Percentiles rank a stretch among this genome's conserved stretches.
Evolutionary conservation across 2,888 invertebrate genomes (phyloP).

Genomic region (Nesidiocoris tenuis): DNA sequence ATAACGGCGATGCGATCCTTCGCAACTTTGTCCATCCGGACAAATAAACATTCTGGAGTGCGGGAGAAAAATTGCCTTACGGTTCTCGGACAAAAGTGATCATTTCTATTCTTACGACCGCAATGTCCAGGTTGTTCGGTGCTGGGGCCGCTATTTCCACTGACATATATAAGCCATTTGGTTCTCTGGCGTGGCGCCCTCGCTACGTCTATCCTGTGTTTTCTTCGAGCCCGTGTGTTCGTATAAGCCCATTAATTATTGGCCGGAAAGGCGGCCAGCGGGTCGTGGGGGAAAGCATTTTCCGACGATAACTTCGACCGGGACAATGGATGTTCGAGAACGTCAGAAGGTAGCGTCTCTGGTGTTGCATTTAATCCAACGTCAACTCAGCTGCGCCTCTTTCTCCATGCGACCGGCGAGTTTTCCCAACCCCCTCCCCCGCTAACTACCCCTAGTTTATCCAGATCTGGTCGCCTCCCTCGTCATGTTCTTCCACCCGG

Average conservation of each 20-base stretch:
- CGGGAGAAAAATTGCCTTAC: not conserved
- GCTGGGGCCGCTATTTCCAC: constrained; percentile 15
- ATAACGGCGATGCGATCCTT: no score
- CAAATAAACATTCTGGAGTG: not conserved
- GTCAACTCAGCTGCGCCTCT: constrained; percentile 12
- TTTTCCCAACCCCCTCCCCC: constrained; percentile 11
- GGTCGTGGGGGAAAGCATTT: constrained; percentile 35
- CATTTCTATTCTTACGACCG: constrained; percentile 19
- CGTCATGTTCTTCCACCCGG: constrained; percentile 19
- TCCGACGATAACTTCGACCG: constrained; percentile 42
- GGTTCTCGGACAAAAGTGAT: not conserved
- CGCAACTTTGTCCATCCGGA: no score
- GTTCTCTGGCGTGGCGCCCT: constrained; percentile 26
- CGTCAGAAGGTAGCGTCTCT: not conserved
- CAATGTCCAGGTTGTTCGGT: constrained; percentile 15
- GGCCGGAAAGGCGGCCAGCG: constrained; percentile 20
- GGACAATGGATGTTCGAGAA: constrained; percentile 39
- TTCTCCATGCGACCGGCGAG: not conserved
- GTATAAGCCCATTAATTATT: constrained; percentile 39
- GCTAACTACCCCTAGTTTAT: not conserved
- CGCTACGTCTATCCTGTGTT: constrained; percentile 24
- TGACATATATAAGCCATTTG: constrained; percentile 37
- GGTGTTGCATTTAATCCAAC: constrained; percentile 34
- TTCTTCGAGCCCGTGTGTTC: constrained; percentile 32
- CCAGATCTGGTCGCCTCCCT: not conserved